Evolutionary conservation across 2,888 invertebrate genomes (phyloP).

Genomic region (Trichogramma evanescens): DNA sequence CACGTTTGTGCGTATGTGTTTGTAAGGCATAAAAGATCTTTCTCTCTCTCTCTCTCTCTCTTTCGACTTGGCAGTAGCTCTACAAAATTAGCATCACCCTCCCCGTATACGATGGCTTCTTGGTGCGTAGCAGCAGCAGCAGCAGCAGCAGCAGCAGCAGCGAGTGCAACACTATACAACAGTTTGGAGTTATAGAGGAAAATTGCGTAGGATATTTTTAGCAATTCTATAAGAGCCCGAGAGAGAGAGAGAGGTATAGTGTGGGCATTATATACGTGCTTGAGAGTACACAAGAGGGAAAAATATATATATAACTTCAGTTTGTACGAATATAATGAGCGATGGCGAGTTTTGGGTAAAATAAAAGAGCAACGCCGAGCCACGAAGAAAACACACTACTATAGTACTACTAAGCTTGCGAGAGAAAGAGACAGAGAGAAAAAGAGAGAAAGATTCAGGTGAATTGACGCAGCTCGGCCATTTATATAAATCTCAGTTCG

Average conservation of each 20-base stretch:
- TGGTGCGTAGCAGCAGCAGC: conserved; percentile 7
- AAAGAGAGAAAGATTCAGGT: too few relatives aligned
- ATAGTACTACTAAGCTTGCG: too few relatives aligned
- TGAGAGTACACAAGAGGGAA: background rate
- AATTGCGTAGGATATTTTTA: background rate
- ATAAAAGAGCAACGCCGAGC: too few relatives aligned
- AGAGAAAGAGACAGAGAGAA: too few relatives aligned
- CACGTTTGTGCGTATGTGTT: too few relatives aligned
- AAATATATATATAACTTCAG: too few relatives aligned
- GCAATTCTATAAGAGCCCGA: background rate
- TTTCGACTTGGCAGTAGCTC: background rate
- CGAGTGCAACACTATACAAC: conserved; percentile 4
- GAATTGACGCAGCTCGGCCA: too few relatives aligned
- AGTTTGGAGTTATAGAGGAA: background rate
- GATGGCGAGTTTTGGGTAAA: too few relatives aligned
- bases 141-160: background rate
- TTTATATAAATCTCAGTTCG: too few relatives aligned
- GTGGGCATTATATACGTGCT: background rate
- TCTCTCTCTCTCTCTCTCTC: background rate
- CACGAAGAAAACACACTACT: too few relatives aligned
- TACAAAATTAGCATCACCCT: background rate
- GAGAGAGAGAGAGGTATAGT: background rate
- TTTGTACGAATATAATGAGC: too few relatives aligned
- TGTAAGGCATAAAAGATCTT: too few relatives aligned
- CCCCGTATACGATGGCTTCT: background rate